Conservation (phyloP, 1,140 invertebrate species). For the Bombyx mandarina region DNA sequence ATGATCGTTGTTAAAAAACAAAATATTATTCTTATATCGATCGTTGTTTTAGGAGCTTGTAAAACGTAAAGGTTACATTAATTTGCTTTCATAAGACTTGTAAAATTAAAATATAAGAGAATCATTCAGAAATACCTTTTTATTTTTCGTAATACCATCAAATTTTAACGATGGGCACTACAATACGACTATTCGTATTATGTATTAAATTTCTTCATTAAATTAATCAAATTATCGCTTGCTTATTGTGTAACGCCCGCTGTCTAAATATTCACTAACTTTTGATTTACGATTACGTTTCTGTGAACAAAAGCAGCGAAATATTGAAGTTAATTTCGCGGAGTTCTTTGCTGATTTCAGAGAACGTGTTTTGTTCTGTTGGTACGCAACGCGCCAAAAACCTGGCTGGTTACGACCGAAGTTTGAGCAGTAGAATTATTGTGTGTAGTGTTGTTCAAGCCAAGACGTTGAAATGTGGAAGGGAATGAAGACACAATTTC, state of each 20-base stretch:
- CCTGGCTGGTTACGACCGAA: constrained; percentile 8
- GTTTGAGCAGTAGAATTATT: constrained; percentile 2
- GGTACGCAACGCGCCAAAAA: constrained; percentile 11
- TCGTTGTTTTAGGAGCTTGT: too few species aligned
- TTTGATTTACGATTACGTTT: constrained; percentile 30
- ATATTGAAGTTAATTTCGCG: constrained; percentile 21
- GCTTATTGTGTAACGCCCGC: constrained; percentile 19
- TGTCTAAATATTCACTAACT: constrained; percentile 23
- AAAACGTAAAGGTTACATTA: too few species aligned
- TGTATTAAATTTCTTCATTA: constrained; percentile 2
- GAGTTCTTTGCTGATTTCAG: constrained; percentile 18
- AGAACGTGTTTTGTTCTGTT: constrained; percentile 12
- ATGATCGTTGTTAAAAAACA: too few species aligned
- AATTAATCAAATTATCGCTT: constrained; percentile 35
- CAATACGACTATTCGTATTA: too few species aligned
- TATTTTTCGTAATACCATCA: too few species aligned
- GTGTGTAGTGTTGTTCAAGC: background rate
- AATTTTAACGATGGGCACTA: too few species aligned
- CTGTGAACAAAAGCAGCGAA: constrained; percentile 11
- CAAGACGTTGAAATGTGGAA: too few species aligned
- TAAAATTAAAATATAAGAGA: too few species aligned
- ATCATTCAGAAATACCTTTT: too few species aligned
- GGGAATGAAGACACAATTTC: too few species aligned
- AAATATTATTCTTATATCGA: too few species aligned
- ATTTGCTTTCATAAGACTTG: too few species aligned